Conservation (phyloP, 2,797 vertebrate genomes). For the Esox masquinongy region DNA sequence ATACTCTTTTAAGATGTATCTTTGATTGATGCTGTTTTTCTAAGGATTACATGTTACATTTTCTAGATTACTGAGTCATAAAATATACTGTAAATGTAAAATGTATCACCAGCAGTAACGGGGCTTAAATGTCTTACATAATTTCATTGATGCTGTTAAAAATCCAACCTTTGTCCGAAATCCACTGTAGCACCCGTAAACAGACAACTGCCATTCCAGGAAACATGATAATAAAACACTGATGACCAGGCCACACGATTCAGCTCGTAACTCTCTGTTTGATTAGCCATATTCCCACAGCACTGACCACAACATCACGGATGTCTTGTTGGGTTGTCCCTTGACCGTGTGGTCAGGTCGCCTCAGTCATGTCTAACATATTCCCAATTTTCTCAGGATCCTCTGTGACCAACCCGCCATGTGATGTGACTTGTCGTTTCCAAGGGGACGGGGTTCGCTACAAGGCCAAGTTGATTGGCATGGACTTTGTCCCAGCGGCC, state of each 20-base stretch:
- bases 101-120: not conserved
- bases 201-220: conserved; percentile 21
- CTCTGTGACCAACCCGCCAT: conserved; percentile 3
- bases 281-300: conserved; percentile 8
- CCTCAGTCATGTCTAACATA: not conserved
- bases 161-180: conserved; percentile 46
- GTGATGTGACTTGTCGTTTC: conserved; percentile 55
- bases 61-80: not conserved
- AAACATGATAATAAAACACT: conserved; percentile 51
- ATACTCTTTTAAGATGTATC: not conserved
- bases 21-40: too few species aligned
- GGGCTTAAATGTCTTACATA: not conserved
- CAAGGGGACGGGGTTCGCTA: conserved; percentile 76
- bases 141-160: conserved; percentile 24
- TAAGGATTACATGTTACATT: not conserved
- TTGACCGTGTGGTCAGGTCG: not conserved
- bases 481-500: conserved; percentile 65
- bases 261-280: not conserved
- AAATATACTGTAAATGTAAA: not conserved
- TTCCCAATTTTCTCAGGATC: conserved; percentile 39
- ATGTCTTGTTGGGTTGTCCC: too few species aligned
- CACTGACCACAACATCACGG: too few species aligned
- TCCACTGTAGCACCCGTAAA: conserved; percentile 19
- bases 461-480: conserved; percentile 79
- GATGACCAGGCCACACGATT: not conserved